Conservation (phyloP, 2,888 invertebrate species). For the Thereva nobilitata region DNA sequence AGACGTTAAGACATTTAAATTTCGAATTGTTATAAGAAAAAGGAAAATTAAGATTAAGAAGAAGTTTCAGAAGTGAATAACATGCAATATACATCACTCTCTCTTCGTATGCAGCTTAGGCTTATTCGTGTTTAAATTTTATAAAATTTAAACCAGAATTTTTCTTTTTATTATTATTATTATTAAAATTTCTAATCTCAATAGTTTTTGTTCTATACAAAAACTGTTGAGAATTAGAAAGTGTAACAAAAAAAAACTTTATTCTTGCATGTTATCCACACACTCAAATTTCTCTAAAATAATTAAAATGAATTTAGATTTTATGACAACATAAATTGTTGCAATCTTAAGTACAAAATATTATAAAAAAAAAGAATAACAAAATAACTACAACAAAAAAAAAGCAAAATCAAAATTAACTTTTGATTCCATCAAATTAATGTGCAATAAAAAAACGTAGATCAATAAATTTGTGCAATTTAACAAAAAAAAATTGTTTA, state of each 20-base stretch:
- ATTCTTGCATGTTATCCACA: slow-evolving; percentile 17
- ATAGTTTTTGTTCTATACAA: slow-evolving; percentile 5
- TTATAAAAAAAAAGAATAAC: slow-evolving; percentile 9
- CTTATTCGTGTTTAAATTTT: too few species aligned
- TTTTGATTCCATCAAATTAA: slow-evolving; percentile 25
- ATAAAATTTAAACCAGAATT: too few species aligned
- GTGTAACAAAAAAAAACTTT: background rate
- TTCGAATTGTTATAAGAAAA: too few species aligned
- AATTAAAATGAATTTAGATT: background rate
- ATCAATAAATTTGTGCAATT: slow-evolving; percentile 17
- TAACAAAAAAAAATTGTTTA: too few species aligned
- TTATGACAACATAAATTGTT: background rate
- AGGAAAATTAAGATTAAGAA: too few species aligned
- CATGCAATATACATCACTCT: background rate
- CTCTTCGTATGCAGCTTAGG: background rate
- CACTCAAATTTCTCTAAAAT: slow-evolving; percentile 13
- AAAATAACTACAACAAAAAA: too few species aligned
- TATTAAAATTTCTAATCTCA: too few species aligned
- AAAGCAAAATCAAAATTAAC: background rate
- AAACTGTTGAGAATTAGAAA: background rate
- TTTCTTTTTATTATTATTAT: too few species aligned
- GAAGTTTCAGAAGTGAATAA: background rate
- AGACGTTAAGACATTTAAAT: too few species aligned
- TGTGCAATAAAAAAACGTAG: background rate
- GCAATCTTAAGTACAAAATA: slow-evolving; percentile 23